Conservation (phyloP, 2,113 vertebrate species). For the Halcyon senegalensis region DNA sequence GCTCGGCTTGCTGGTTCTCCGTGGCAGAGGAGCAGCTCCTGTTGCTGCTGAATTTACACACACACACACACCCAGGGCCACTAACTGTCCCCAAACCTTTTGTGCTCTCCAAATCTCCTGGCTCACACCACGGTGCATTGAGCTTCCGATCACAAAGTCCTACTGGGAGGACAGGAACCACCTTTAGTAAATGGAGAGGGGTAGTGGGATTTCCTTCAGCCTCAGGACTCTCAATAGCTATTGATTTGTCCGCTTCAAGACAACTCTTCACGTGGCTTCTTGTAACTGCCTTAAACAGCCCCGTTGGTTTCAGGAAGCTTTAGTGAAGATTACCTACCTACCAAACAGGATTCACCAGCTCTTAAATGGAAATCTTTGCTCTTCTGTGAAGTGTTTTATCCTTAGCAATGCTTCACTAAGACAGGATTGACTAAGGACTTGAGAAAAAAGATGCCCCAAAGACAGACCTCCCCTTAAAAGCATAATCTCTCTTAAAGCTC, state of each 20-base stretch:
- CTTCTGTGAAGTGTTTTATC: not conserved
- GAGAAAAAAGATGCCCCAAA: not conserved
- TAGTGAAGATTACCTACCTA: not conserved
- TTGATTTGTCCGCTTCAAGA: not conserved
- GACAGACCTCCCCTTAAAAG: not conserved
- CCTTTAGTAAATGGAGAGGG: not conserved
- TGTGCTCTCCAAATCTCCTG: not conserved
- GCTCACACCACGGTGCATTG: accelerated
- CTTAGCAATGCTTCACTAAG: not conserved
- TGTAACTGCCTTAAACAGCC: not conserved
- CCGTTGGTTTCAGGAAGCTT: not conserved
- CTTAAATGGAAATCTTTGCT: not conserved
- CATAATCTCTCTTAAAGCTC: not conserved
- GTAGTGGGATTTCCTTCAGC: not conserved
- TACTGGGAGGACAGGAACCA: not conserved
- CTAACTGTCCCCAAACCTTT: not conserved
- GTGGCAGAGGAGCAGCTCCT: not conserved
- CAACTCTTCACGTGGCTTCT: not conserved
- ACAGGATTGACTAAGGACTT: not conserved
- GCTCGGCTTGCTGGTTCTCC: not conserved
- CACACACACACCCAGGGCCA: not conserved
- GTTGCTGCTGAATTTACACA: not conserved
- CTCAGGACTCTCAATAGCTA: not conserved
- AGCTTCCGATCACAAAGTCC: not conserved
- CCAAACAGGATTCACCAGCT: not conserved